These are phyloP conservation scores for Agrotis ipsilon DNA, from an alignment of 2,888 invertebrate species.

Conservation along the genomic window DNA sequence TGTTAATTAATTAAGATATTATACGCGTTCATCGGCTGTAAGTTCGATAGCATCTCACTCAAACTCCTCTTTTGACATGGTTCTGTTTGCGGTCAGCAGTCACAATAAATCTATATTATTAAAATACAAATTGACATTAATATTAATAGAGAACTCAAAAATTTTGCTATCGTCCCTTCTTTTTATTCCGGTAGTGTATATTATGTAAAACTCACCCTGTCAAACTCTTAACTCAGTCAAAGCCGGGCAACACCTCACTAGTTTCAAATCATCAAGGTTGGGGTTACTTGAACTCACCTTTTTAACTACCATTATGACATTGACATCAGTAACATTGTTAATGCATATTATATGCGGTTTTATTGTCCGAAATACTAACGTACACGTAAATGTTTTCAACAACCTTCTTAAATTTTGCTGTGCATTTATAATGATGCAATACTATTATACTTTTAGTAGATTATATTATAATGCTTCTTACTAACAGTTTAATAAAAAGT, in stretches of 20 bases:
- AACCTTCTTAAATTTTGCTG: constrained; percentile 30
- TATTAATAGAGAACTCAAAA: too few species aligned
- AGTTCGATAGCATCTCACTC: background rate
- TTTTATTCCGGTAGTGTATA: background rate
- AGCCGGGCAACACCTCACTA: background rate
- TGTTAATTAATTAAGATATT: constrained; percentile 15
- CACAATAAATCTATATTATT: background rate
- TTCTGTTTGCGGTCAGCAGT: background rate
- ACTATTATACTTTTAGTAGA: constrained; percentile 7
- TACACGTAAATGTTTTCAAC: constrained; percentile 9
- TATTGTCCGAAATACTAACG: background rate
- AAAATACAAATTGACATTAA: too few species aligned
- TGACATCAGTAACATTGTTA: constrained; percentile 31
- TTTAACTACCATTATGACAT: constrained; percentile 18
- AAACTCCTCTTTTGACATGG: background rate
- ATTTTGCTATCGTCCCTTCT: too few species aligned
- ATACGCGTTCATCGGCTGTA: background rate
- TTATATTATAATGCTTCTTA: constrained; percentile 3
- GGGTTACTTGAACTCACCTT: constrained; percentile 2
- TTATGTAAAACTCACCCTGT: too few species aligned
- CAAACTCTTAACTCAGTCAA: too few species aligned
- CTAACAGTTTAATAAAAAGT: constrained; percentile 20
- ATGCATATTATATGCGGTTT: constrained; percentile 11
- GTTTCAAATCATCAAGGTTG: background rate
- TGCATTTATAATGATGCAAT: constrained; percentile 10